A percentile compares a stretch with the other conserved stretches of the same genome.
Conservation (phyloP, 2,797 vertebrate species). For the Takifugu ocellatus region DNA sequence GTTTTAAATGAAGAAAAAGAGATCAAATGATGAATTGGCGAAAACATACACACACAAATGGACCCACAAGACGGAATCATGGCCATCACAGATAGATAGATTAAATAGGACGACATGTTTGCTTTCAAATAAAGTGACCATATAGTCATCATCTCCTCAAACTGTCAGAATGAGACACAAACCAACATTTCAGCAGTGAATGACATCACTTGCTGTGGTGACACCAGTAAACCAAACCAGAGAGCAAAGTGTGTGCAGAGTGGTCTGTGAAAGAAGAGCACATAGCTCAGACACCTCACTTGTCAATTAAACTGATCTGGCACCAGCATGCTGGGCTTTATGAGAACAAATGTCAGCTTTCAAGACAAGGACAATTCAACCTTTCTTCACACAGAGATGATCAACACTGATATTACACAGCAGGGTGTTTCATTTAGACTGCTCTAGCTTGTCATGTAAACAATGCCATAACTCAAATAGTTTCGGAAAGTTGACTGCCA, state of each 20-base stretch:
- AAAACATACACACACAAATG: background rate
- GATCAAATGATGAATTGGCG: no score
- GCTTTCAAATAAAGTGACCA: background rate
- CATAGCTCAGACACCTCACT: constrained; percentile 39
- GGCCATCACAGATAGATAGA: constrained; percentile 10
- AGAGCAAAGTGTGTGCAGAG: constrained; percentile 19
- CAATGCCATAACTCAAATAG: constrained; percentile 10
- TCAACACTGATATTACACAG: constrained; percentile 37
- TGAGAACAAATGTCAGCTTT: constrained; percentile 79
- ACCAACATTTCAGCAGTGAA: background rate
- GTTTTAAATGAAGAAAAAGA: no score
- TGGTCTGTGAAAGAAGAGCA: constrained; percentile 39
- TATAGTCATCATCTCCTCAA: background rate
- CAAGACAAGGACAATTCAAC: constrained; percentile 73
- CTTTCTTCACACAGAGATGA: constrained; percentile 65
- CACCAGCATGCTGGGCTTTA: constrained; percentile 68
- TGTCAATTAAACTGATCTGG: constrained; percentile 74
- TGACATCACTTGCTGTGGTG: background rate
- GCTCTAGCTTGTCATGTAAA: constrained; percentile 18
- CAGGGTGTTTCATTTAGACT: constrained; percentile 26
- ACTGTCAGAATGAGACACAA: background rate
- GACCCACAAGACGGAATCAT: background rate
- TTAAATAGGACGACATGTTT: background rate
- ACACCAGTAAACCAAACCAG: constrained; percentile 6
- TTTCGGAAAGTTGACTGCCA: constrained; percentile 9